phyloP scores from a whole-genome alignment of 2,888 invertebrate species.

The Zhuqinia jingwanae region DNA sequence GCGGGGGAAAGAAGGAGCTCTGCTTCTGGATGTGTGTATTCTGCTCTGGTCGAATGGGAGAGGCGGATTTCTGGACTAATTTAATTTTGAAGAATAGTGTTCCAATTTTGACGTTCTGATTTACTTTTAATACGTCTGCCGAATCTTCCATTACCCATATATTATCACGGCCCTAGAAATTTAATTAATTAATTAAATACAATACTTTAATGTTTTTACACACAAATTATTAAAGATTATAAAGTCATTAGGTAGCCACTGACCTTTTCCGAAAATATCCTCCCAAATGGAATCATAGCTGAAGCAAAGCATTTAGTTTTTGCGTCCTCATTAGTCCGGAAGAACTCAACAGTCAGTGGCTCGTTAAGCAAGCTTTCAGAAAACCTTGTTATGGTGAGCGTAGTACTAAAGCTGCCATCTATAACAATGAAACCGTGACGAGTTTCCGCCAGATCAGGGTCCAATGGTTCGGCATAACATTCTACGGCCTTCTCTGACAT shows the following conservation, averaged over 20 bases:
- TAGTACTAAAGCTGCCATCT: conserved; percentile 32
- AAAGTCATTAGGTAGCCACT: no score
- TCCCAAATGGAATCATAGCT: conserved; percentile 67
- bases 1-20: conserved; percentile 55
- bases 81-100: conserved; percentile 32
- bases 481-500: conserved; percentile 42
- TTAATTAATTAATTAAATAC: not conserved
- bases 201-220: no score
- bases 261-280: conserved; percentile 64
- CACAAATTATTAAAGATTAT: no score
- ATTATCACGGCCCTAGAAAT: conserved; percentile 15
- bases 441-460: not conserved
- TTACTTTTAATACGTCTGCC: conserved; percentile 56
- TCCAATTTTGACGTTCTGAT: conserved; percentile 56
- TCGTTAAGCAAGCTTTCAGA: conserved; percentile 63
- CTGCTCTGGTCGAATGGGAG: not conserved
- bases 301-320: conserved; percentile 49
- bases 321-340: not conserved
- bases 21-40: not conserved
- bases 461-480: conserved; percentile 7
- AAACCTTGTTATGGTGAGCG: conserved; percentile 13
- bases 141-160: conserved; percentile 45
- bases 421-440: conserved; percentile 48
- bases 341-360: conserved; percentile 65
- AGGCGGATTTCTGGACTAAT: not conserved